Evolutionary conservation across 2,797 vertebrate genomes (phyloP), one percentile per base, ranked within the genome.

Genomic region (Apogon talboti): DNA sequence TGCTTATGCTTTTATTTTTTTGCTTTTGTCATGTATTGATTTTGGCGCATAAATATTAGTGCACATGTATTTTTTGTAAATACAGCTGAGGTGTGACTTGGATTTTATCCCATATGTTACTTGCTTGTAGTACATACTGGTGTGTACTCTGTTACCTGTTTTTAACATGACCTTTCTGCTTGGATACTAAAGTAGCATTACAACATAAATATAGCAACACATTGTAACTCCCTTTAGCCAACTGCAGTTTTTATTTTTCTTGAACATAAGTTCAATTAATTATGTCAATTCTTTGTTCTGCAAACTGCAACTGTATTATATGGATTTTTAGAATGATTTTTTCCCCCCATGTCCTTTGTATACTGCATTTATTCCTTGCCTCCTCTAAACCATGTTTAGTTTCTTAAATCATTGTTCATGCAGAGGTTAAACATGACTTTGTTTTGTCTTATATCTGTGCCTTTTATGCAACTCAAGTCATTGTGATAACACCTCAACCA

Each of bases 41-140:
- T 79, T 64, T 66, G 21, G 9, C 72, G 43, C 30, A 53, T 77
- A 60, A 66, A 73, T 50, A 19, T 46, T 72, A 24, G 2, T 40
- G 24, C 53, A 66, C 56, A 37, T 30, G 56, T 14, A 1, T 40
- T 55, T 73, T 74, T 73, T 91, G 90, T 91, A 91, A 87, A 91
- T 91, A 89, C 14, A 68, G 37, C 30, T 13, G 7, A 75, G 33
- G 47, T 58, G 38, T 53, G 53, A 62, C 19, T 48, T 67, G 43
- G 67, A 69, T 79, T 73, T 67, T 66, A 35, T 66, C 44, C 33
- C 24, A 60, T 79, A 52, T 69, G 78, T 19, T 59, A 42, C 62
- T 78, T 60, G 50, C 66, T 52, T 71, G 7, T 62, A 65, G 56
- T 55, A 50, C 43, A 67, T 51, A 51, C 68, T 21, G 56, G 49